A percentile compares a stretch with the other conserved stretches of the same genome.
phyloP scores from a whole-genome alignment of 1,140 invertebrate genomes.

The Drosophila nasuta region DNA sequence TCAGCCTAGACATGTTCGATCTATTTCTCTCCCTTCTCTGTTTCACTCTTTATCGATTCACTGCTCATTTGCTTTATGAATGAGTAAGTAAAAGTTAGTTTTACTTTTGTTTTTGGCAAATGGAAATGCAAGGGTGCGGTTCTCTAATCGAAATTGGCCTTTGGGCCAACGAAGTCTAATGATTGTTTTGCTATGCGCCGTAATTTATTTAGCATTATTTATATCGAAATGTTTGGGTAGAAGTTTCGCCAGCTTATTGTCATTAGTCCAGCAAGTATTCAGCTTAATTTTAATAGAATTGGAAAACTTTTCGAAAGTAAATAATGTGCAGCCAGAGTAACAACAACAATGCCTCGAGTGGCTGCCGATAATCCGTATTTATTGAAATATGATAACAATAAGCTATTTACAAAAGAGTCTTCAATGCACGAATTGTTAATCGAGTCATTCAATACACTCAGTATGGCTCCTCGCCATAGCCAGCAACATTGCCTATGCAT shows the following conservation, averaged over 20 bases:
- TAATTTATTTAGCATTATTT: conserved; percentile 79
- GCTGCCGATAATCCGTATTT: conserved; percentile 9
- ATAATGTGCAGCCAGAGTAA: conserved; percentile 9
- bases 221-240: conserved; percentile 38
- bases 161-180: conserved; percentile 65
- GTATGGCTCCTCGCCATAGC: neutral
- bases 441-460: conserved; percentile 12
- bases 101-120: conserved; percentile 55
- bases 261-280: conserved; percentile 24
- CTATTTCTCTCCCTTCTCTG: neutral
- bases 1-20: conserved; percentile 27
- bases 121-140: neutral
- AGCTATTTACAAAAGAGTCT: conserved; percentile 8
- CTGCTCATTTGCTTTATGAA: conserved; percentile 67
- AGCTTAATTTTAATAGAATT: conserved; percentile 26
- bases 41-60: neutral
- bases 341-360: conserved; percentile 8
- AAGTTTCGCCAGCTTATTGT: conserved; percentile 28
- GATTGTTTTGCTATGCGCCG: conserved; percentile 73
- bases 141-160: conserved; percentile 71
- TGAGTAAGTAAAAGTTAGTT: conserved; percentile 71
- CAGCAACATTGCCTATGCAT: conserved; percentile 39
- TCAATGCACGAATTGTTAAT: neutral
- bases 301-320: conserved; percentile 21
- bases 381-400: conserved; percentile 13